These are phyloP conservation scores for Drosophila tripunctata DNA, from an alignment of 2,888 invertebrate species.

Conservation along the genomic window DNA sequence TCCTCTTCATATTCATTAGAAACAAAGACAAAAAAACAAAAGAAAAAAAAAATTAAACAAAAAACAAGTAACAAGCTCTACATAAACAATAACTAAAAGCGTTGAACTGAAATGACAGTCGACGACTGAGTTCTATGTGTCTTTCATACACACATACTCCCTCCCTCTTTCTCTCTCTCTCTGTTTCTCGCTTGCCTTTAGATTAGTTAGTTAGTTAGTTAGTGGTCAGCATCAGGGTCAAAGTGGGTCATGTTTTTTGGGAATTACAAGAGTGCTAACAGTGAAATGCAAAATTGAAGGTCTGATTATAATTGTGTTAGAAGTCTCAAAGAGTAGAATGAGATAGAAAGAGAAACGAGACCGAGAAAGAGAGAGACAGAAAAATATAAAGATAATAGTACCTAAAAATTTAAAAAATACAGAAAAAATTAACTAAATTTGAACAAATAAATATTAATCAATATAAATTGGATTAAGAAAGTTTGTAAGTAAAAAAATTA, in stretches of 20 bases:
- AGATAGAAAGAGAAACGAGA: neutral
- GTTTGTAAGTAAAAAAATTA: too few species aligned
- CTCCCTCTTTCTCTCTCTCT: neutral
- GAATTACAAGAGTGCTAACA: conserved; percentile 25
- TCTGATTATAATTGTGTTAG: conserved; percentile 2
- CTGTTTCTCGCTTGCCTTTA: conserved; percentile 3
- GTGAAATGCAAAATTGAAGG: conserved; percentile 8
- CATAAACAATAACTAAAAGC: conserved; percentile 23
- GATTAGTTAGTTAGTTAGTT: conserved; percentile 51
- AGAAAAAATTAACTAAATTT: too few species aligned
- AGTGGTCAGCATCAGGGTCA: conserved; percentile 38
- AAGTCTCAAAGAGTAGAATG: neutral
- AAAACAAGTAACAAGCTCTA: neutral
- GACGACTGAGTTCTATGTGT: conserved; percentile 3
- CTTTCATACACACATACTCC: neutral
- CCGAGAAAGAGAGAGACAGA: neutral
- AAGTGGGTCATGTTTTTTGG: conserved; percentile 47
- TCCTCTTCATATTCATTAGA: conserved; percentile 75
- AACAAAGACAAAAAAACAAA: conserved; percentile 7
- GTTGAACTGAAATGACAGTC: conserved; percentile 41
- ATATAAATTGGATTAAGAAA: too few species aligned
- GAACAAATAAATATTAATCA: too few species aligned
- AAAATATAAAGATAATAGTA: neutral
- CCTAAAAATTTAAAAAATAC: too few species aligned
- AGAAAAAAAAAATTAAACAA: neutral